These are phyloP conservation scores for Sebastes schlegelii DNA, from an alignment of 2,113 vertebrate genomes.

Conservation along the genomic window DNA sequence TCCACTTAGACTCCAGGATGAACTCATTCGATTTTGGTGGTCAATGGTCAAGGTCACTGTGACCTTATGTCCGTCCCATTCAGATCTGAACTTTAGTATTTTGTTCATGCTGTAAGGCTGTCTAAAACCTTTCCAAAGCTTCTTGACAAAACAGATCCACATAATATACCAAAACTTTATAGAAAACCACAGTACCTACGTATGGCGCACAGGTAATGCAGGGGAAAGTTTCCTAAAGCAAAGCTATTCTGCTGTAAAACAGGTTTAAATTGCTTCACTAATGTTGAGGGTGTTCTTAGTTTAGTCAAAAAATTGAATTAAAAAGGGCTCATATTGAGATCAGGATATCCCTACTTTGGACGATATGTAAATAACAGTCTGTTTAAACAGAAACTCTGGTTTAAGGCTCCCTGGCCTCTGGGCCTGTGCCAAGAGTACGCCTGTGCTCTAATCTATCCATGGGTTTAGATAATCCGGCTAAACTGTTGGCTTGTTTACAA, in stretches of 20 bases:
- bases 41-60: too few relatives aligned
- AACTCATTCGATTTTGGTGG: too few relatives aligned
- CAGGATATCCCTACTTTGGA: background rate
- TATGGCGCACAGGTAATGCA: too few relatives aligned
- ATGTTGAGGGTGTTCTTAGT: background rate
- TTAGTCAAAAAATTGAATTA: background rate
- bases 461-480: background rate
- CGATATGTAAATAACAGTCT: background rate
- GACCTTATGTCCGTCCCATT: too few relatives aligned
- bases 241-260: background rate
- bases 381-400: background rate
- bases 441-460: background rate
- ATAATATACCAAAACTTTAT: background rate
- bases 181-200: background rate
- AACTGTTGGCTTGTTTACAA: constrained; percentile 11
- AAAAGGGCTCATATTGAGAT: background rate
- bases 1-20: too few relatives aligned
- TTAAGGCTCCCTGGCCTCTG: background rate
- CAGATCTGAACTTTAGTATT: background rate
- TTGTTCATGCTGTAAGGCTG: background rate
- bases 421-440: background rate
- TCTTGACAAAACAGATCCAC: background rate
- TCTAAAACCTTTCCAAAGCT: background rate
- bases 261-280: background rate
- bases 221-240: background rate